These are phyloP conservation scores for Cinclus mexicanus DNA, from an alignment of 2,113 vertebrate genomes.

Conservation along the genomic window DNA sequence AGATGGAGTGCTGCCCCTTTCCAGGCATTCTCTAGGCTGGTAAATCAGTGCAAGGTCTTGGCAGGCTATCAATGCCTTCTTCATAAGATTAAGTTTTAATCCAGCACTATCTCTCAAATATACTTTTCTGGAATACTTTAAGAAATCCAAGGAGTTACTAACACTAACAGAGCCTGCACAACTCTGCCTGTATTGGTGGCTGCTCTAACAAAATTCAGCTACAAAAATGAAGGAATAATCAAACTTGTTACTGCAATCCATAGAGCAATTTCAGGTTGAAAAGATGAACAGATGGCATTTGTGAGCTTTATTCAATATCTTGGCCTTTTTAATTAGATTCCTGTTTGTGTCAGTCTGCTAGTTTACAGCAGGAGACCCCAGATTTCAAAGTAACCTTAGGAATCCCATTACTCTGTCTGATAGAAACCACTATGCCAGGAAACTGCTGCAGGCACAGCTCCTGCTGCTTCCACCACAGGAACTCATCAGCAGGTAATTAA, in stretches of 20 bases:
- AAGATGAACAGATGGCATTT: slow-evolving; percentile 54
- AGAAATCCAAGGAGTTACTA: background rate
- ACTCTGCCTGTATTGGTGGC: background rate
- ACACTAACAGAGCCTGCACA: background rate
- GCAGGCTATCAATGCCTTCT: background rate
- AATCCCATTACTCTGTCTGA: background rate
- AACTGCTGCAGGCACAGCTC: slow-evolving; percentile 8
- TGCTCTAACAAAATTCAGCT: background rate
- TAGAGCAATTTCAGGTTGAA: background rate
- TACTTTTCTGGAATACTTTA: background rate
- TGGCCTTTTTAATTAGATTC: slow-evolving; percentile 60
- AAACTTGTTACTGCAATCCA: background rate
- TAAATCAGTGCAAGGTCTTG: background rate
- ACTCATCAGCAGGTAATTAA: slow-evolving; percentile 40
- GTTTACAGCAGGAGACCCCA: slow-evolving; percentile 21
- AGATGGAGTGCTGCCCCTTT: background rate
- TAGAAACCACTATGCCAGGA: slow-evolving; percentile 17
- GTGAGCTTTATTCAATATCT: slow-evolving; percentile 29
- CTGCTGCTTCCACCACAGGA: slow-evolving; percentile 28
- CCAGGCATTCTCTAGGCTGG: background rate
- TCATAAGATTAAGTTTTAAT: background rate
- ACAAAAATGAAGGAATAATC: background rate
- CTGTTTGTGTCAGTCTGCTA: background rate
- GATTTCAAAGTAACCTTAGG: slow-evolving; percentile 45
- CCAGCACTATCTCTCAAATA: background rate